Conservation (phyloP, 1,140 invertebrate genomes). For the Lithobius niger region DNA sequence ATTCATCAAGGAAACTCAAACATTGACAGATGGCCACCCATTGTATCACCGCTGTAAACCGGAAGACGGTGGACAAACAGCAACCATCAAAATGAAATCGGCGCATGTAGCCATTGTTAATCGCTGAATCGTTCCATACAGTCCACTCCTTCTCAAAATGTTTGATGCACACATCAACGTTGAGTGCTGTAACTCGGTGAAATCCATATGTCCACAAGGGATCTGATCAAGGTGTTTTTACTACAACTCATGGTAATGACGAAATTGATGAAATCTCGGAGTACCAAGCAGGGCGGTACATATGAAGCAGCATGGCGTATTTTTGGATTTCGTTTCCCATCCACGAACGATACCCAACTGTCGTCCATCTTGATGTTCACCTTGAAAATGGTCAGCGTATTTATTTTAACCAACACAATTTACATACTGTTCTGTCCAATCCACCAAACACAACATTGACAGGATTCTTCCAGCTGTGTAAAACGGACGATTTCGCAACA, state of each 20-base stretch:
- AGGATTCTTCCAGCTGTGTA: slow-evolving; percentile 7
- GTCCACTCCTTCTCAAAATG: slow-evolving; percentile 33
- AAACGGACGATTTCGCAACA: slow-evolving; percentile 24
- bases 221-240: background rate
- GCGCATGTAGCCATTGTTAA: slow-evolving; percentile 29
- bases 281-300: slow-evolving; percentile 14
- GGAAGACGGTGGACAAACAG: background rate
- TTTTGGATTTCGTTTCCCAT: background rate
- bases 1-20: slow-evolving; percentile 4
- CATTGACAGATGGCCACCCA: slow-evolving; percentile 16
- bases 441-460: slow-evolving; percentile 4
- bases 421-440: slow-evolving; percentile 4
- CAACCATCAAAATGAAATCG: background rate
- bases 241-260: slow-evolving; percentile 16
- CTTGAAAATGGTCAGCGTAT: slow-evolving; percentile 20
- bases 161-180: slow-evolving; percentile 31
- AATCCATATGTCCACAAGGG: slow-evolving; percentile 12
- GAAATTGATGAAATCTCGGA: slow-evolving; percentile 14
- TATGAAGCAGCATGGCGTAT: slow-evolving; percentile 17
- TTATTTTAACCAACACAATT: slow-evolving; percentile 20
- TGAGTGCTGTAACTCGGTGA: slow-evolving; percentile 22
- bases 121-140: slow-evolving; percentile 39
- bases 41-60: slow-evolving; percentile 14
- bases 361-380: slow-evolving; percentile 5
- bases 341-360: background rate